phyloP scores from a whole-genome alignment of 37 sponge, comb jelly and placozoan genomes.

The Chondrilla cf. caribensis region DNA sequence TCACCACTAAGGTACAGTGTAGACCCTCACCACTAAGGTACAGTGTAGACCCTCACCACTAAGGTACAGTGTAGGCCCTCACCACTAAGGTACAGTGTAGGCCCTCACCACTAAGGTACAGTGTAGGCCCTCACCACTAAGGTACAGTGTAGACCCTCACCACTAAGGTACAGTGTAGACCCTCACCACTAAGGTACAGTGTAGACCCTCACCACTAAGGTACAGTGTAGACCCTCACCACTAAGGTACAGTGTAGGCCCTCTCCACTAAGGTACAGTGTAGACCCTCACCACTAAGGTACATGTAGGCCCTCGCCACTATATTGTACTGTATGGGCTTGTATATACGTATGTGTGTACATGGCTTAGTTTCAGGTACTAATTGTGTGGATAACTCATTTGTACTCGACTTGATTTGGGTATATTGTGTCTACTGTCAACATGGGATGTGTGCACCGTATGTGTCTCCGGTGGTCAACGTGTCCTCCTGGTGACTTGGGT shows the following conservation, averaged over 20 bases:
- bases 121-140: conserved; percentile 99
- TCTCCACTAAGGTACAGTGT: conserved; percentile 98
- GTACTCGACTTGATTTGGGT: no score
- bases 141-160: conserved; percentile 98
- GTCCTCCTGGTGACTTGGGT: no score
- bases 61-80: conserved; percentile 97
- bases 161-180: conserved; percentile 98
- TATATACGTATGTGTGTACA: no score
- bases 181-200: conserved; percentile 97
- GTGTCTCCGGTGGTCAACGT: no score
- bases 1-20: conserved; percentile 98
- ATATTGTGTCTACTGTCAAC: no score
- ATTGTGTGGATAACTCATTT: no score
- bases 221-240: conserved; percentile 98
- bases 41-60: conserved; percentile 98
- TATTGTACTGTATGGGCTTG: not conserved
- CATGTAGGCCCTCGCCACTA: no score
- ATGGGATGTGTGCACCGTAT: no score
- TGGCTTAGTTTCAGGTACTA: no score
- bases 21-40: no score
- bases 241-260: conserved; percentile 97
- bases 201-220: conserved; percentile 98
- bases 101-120: conserved; percentile 98
- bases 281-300: conserved; percentile 98
- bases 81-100: conserved; percentile 98